Percentiles rank a stretch among this genome's conserved stretches.
These are phyloP conservation scores for Psephotus haematonotus DNA, from an alignment of 2,113 vertebrate genomes.

Conservation along the genomic window DNA sequence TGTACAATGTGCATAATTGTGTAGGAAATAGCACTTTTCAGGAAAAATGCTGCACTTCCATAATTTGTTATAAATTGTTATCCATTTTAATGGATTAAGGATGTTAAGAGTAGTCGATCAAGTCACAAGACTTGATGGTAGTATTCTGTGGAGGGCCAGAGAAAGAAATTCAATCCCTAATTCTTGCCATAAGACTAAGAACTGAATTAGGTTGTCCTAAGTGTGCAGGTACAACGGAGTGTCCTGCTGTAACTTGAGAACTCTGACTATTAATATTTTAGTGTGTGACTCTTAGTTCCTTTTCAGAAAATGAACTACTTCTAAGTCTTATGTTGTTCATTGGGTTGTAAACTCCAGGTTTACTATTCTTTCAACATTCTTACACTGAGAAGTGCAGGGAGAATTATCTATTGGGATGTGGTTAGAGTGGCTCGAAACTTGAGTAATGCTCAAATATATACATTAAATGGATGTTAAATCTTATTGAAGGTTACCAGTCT, in stretches of 20 bases:
- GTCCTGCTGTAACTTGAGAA: constrained; percentile 1
- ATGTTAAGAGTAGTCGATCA: neutral
- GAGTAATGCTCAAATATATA: neutral
- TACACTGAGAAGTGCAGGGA: neutral
- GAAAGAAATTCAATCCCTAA: neutral
- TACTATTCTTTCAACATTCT: neutral
- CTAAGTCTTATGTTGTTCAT: fast-evolving
- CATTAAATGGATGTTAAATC: neutral
- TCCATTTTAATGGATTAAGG: neutral
- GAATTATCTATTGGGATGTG: neutral
- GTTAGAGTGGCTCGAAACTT: neutral
- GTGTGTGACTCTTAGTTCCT: neutral
- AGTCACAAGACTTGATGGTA: neutral
- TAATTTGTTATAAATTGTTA: neutral
- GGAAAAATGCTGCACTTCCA: neutral
- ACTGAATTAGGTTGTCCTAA: neutral
- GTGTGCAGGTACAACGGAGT: neutral
- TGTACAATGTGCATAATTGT: neutral
- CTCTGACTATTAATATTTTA: neutral
- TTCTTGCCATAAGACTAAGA: neutral
- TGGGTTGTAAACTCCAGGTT: neutral
- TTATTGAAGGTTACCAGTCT: neutral
- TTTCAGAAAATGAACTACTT: neutral
- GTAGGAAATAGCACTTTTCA: neutral
- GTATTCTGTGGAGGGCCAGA: neutral